These are phyloP conservation scores for Dipodomys stephensi DNA, from an alignment of 2,113 vertebrate species.

Conservation along the genomic window DNA sequence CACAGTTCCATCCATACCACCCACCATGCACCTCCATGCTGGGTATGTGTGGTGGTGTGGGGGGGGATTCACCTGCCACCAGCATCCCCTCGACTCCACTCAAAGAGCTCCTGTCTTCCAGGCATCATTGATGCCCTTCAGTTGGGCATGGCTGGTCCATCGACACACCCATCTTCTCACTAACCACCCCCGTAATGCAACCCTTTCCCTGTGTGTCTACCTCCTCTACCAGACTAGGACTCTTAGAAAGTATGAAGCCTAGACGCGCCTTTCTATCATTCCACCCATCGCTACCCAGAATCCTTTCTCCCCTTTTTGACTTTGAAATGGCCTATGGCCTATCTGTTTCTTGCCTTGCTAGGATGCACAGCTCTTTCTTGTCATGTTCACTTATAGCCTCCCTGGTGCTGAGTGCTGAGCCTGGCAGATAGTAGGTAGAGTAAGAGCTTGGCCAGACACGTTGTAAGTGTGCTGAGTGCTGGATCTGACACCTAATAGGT, in stretches of 20 bases:
- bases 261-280: too few species aligned
- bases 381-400: not conserved
- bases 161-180: not conserved
- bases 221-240: not conserved
- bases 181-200: not conserved
- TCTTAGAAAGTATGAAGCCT: not conserved
- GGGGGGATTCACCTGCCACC: too few species aligned
- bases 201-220: not conserved
- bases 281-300: too few species aligned
- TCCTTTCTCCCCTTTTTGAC: too few species aligned
- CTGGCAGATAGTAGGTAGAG: not conserved
- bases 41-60: accelerated
- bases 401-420: too few species aligned
- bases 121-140: not conserved
- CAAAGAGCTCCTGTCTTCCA: not conserved
- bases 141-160: not conserved
- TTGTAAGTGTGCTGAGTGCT: not conserved
- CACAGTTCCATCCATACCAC: accelerated
- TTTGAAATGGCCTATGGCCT: not conserved
- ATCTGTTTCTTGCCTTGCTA: not conserved
- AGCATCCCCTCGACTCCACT: too few species aligned
- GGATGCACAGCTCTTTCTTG: not conserved
- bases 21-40: accelerated
- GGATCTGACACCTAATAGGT: not conserved
- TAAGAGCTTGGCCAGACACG: too few species aligned